Conservation (phyloP, 1,140 invertebrate species). For the Halictus rubicundus region DNA sequence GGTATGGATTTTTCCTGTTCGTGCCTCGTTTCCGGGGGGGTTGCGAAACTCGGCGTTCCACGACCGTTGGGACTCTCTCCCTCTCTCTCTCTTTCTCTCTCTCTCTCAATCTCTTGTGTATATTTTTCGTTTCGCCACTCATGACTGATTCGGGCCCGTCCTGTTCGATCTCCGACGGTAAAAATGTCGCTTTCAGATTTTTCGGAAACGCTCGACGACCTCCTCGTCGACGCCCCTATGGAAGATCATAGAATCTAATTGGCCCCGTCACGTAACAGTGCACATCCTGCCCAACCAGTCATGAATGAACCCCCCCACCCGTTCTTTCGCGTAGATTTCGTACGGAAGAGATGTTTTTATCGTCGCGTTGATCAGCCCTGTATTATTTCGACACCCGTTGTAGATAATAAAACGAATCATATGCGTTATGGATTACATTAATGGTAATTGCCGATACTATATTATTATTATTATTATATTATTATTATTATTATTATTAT, state of each 20-base stretch:
- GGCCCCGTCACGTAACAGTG: background rate
- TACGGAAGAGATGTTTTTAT: conserved; percentile 38
- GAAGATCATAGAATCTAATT: background rate
- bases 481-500: conserved; percentile 58
- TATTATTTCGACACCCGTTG: conserved; percentile 35
- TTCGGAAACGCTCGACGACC: too few relatives aligned
- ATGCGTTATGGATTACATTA: conserved; percentile 52
- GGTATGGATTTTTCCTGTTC: too few relatives aligned
- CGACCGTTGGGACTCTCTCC: too few relatives aligned
- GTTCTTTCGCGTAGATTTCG: conserved; percentile 44
- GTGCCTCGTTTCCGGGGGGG: too few relatives aligned
- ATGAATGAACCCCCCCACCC: conserved; percentile 36
- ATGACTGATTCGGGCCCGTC: too few relatives aligned
- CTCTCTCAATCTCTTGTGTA: too few relatives aligned
- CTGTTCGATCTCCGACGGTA: too few relatives aligned
- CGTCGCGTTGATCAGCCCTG: conserved; percentile 27
- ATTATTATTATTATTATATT: conserved; percentile 58
- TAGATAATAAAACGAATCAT: conserved; percentile 50
- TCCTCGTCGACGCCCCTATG: too few relatives aligned
- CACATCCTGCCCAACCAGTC: conserved; percentile 27
- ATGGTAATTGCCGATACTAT: conserved; percentile 29
- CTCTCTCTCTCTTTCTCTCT: too few relatives aligned
- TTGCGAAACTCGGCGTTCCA: too few relatives aligned
- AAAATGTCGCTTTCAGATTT: too few relatives aligned
- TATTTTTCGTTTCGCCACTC: too few relatives aligned